phyloP scores from a whole-genome alignment of 2,797 vertebrate species.

The Sebastes hubbsi region DNA sequence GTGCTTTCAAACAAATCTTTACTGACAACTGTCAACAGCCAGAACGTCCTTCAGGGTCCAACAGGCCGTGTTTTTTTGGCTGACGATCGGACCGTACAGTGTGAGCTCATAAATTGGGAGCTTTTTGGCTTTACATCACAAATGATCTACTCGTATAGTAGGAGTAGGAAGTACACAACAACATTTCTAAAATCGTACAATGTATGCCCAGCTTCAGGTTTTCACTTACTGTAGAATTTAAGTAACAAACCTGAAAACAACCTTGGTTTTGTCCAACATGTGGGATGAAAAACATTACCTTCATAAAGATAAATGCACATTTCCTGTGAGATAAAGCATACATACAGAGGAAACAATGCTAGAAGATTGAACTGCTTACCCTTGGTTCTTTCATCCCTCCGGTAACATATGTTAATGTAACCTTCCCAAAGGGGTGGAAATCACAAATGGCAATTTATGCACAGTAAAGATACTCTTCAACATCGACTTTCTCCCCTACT shows the following conservation, averaged over 20 bases:
- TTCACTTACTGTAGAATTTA: neutral
- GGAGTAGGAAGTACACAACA: too few relatives aligned
- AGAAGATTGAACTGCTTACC: neutral
- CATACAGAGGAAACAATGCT: neutral
- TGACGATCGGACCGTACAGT: too few relatives aligned
- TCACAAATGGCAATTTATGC: constrained; percentile 8
- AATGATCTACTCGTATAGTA: too few relatives aligned
- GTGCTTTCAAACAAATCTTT: too few relatives aligned
- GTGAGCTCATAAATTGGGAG: too few relatives aligned
- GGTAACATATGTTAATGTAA: constrained; percentile 27
- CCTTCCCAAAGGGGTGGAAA: constrained; percentile 16
- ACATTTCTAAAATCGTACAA: too few relatives aligned
- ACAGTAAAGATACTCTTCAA: neutral
- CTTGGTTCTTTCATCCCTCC: constrained; percentile 4
- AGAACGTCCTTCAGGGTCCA: too few relatives aligned
- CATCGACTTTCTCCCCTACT: neutral
- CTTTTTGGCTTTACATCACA: too few relatives aligned
- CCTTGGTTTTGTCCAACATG: neutral
- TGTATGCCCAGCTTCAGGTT: too few relatives aligned
- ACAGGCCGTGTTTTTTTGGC: too few relatives aligned
- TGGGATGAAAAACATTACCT: neutral
- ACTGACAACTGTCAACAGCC: too few relatives aligned
- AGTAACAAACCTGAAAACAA: neutral
- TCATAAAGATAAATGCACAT: neutral
- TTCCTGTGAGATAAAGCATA: neutral